Percentiles rank a stretch among this genome's conserved stretches.
phyloP scores from a whole-genome alignment of 2,113 vertebrate species.

The Saguinus imperator region DNA sequence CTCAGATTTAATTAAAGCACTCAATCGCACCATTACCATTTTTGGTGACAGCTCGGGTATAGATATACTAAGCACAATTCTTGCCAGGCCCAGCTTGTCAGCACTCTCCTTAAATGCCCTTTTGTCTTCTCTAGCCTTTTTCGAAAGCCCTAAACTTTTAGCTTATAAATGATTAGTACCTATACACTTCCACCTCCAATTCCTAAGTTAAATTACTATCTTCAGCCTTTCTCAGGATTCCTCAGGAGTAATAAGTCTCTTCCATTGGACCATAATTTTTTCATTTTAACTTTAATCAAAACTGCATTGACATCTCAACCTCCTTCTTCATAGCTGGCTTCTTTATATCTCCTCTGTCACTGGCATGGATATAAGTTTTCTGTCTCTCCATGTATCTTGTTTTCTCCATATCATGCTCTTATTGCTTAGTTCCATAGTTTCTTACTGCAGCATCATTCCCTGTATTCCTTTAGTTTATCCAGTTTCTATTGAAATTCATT shows the following conservation, averaged over 20 bases:
- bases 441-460: neutral
- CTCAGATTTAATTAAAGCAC: constrained; percentile 72
- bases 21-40: constrained; percentile 61
- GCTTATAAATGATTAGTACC: constrained; percentile 67
- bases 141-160: constrained; percentile 60
- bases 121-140: constrained; percentile 62
- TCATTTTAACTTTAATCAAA: constrained; percentile 70
- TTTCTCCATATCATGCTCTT: neutral
- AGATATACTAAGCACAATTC: constrained; percentile 68
- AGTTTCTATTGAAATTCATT: neutral
- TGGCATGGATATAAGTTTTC: neutral
- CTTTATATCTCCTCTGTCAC: neutral
- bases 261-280: constrained; percentile 46
- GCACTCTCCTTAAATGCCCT: constrained; percentile 65
- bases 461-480: neutral
- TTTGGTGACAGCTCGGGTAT: constrained; percentile 71
- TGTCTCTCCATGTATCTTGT: neutral
- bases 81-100: constrained; percentile 60
- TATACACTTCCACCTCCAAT: neutral
- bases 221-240: constrained; percentile 62
- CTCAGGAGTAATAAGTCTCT: constrained; percentile 61
- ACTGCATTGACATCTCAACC: constrained; percentile 28
- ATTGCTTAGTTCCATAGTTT: neutral
- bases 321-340: constrained; percentile 25
- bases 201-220: constrained; percentile 61